These are phyloP conservation scores for Icerya purchasi DNA, from an alignment of 2,888 invertebrate species.

Conservation along the genomic window DNA sequence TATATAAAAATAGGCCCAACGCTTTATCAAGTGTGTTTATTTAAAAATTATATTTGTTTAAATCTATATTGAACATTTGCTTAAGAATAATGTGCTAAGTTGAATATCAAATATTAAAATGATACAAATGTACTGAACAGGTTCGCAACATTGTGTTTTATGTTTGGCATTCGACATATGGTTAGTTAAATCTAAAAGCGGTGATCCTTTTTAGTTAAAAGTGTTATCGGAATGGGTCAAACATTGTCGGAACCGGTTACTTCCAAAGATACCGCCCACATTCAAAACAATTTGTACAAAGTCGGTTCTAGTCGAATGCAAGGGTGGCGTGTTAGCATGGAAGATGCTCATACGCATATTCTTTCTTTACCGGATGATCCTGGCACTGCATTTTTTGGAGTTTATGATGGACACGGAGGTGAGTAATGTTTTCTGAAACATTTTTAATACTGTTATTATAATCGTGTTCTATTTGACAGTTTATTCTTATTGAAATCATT, in stretches of 20 bases:
- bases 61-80: too few relatives aligned
- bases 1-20: too few relatives aligned
- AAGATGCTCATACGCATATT: conserved; percentile 94
- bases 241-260: conserved; percentile 93
- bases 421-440: neutral
- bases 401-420: conserved; percentile 91
- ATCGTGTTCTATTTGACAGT: too few relatives aligned
- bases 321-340: conserved; percentile 98
- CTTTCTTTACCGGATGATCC: conserved; percentile 82
- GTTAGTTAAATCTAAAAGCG: neutral
- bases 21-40: too few relatives aligned
- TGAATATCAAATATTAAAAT: too few relatives aligned
- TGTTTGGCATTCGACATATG: neutral
- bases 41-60: too few relatives aligned
- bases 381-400: conserved; percentile 81
- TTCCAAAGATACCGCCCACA: conserved; percentile 59
- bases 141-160: too few relatives aligned
- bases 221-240: conserved; percentile 57
- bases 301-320: conserved; percentile 99
- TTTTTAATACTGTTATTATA: too few relatives aligned
- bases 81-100: too few relatives aligned
- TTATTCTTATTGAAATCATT: too few relatives aligned
- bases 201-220: neutral
- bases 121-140: too few relatives aligned
- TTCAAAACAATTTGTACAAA: conserved; percentile 43